Base-by-base conservation (phyloP, 2,797 vertebrate species). In the Mycteria americana region DNA sequence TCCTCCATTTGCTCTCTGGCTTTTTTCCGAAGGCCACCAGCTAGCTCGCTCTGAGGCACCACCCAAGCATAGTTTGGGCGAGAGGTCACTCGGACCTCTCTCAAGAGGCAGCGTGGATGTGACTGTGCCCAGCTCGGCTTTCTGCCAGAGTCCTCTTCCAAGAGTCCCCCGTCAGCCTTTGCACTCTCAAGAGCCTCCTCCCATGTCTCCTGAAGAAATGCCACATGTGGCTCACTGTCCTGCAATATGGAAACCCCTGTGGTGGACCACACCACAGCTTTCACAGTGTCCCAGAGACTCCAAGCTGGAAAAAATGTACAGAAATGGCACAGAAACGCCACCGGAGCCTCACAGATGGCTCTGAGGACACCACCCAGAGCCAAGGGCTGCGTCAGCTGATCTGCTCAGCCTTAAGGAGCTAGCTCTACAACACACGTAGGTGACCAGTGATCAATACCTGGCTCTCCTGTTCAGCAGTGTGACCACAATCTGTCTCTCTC, bases 401-500 rank as follows among this genome's bases (percentile, higher is more conserved):
- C 28, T 33, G 27, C 18, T 48, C 31, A 30, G 27, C 59, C 37
- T 57, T 43, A 45, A 37, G 45, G 24, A 79, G 9, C 13, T 43
- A 25, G 27, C 22, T 43, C 11, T 48, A 10, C 22, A 60, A 22
- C 25, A 14, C 1, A 0, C 33, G 35, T 51, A 54, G 16, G 19
- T 45, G 41, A 68, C 12, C 17, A 50, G 39, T 39, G 25, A 39
- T 21, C 56, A 50, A 25, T 14, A 62, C 4, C 6, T 25, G 28
- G 3, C 1, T 77, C 11, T 68, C 9, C 28, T 45, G 21, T 28
- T 59, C 23, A 64, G 45, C 53, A 53, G 5, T 5, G 31, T 23
- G 18, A 33, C 19, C 28, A 30, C 0, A 0, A 4, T 8, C 65
- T 54, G 25, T 31, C 13, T 48, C 24, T 45, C 59, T 64, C 28